Conservation (phyloP, 2,888 invertebrate genomes). For the Stegana nigrithorax region DNA sequence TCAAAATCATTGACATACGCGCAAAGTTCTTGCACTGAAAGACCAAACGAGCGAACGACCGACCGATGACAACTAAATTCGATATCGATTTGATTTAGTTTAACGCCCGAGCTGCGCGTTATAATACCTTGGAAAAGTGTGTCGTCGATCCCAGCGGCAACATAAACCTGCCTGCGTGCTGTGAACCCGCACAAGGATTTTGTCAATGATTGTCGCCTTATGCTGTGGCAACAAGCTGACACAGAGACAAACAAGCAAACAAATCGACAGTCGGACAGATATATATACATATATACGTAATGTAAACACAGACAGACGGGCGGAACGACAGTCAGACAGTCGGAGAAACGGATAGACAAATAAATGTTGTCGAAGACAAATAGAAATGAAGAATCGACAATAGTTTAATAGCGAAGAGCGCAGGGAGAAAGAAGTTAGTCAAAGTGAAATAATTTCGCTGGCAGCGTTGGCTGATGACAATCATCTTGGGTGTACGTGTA, state of each 20-base stretch:
- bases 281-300: not conserved
- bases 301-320: not conserved
- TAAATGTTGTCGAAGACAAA: constrained; percentile 13
- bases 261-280: too few relatives aligned
- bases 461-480: too few relatives aligned
- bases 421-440: not conserved
- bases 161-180: not conserved
- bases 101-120: constrained; percentile 34
- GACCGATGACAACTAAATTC: constrained; percentile 54
- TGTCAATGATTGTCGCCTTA: constrained; percentile 51
- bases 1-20: constrained; percentile 15
- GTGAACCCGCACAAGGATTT: not conserved
- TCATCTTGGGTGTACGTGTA: not conserved
- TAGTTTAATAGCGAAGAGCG: not conserved
- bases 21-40: constrained; percentile 4
- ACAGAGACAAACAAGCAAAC: constrained; percentile 25
- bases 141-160: constrained; percentile 8
- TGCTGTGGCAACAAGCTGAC: constrained; percentile 51
- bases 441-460: not conserved
- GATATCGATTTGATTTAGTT: constrained; percentile 61
- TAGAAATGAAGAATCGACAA: constrained; percentile 8
- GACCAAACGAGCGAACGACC: not conserved
- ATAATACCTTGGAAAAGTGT: not conserved
- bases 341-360: not conserved
- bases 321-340: not conserved